Conservation (phyloP, 2,888 invertebrate genomes). For the Nephrotoma flavescens region DNA sequence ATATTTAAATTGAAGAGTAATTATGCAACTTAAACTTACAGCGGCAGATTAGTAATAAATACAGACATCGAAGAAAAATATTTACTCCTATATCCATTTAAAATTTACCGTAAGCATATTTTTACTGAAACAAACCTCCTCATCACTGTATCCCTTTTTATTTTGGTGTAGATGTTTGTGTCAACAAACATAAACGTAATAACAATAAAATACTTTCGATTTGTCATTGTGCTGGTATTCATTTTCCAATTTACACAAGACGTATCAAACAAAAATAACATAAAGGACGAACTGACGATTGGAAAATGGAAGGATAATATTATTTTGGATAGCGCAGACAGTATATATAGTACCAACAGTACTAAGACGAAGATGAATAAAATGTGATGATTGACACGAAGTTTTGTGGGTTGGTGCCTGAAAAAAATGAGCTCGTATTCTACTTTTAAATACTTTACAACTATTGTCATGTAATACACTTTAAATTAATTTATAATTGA, state of each 20-base stretch:
- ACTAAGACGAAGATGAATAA: not conserved
- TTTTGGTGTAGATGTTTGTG: not conserved
- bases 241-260: not conserved
- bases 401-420: not conserved
- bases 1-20: no score
- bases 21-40: no score
- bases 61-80: no score
- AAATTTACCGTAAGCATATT: not conserved
- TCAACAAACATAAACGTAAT: not conserved
- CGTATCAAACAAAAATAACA: not conserved
- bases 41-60: no score
- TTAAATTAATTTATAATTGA: not conserved
- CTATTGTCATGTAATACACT: slow-evolving; percentile 1
- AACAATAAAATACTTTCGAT: not conserved
- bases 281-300: not conserved
- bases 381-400: not conserved
- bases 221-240: not conserved
- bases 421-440: not conserved
- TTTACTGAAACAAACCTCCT: not conserved
- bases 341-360: not conserved
- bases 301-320: not conserved
- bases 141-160: not conserved
- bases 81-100: not conserved
- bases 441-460: not conserved
- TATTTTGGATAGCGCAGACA: not conserved